phyloP scores from a whole-genome alignment of 1,140 invertebrate genomes.

The Caenorhabditis inopinata region DNA sequence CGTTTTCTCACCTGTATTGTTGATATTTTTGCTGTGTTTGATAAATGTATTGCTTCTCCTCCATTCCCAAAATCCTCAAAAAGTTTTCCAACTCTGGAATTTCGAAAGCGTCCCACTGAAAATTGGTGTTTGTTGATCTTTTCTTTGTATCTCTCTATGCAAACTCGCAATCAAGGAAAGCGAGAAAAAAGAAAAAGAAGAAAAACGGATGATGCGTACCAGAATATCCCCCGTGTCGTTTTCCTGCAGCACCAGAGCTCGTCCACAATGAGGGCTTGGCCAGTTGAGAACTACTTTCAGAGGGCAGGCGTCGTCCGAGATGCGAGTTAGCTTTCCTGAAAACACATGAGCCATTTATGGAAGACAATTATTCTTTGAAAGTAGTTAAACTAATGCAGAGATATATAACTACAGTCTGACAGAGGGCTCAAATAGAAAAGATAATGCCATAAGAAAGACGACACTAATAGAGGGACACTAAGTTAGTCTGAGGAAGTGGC shows the following conservation, averaged over 20 bases:
- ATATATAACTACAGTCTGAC: no score
- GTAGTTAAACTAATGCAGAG: no score
- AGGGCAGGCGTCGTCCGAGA: constrained; percentile 70
- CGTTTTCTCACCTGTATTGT: constrained; percentile 57
- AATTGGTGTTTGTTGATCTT: constrained; percentile 37
- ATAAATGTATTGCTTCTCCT: constrained; percentile 71
- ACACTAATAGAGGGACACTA: no score
- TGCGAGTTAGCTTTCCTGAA: constrained; percentile 67
- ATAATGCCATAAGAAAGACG: no score
- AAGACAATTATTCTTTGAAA: no score
- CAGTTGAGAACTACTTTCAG: constrained; percentile 69
- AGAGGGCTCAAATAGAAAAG: no score
- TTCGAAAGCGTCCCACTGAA: constrained; percentile 73
- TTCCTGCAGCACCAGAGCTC: constrained; percentile 72
- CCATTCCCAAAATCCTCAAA: constrained; percentile 71
- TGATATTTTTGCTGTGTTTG: constrained; percentile 71
- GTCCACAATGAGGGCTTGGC: constrained; percentile 65
- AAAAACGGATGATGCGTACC: constrained; percentile 63
- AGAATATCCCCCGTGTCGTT: constrained; percentile 73
- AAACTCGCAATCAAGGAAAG: neutral
- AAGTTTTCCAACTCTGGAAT: constrained; percentile 73
- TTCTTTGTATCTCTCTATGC: neutral
- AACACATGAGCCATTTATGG: neutral
- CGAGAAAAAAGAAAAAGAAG: neutral
- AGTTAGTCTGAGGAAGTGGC: no score